Evolutionary conservation across 2,113 vertebrate species (phyloP), one percentile per base, ranked within the genome.

Genomic region (Varanus komodoensis): DNA sequence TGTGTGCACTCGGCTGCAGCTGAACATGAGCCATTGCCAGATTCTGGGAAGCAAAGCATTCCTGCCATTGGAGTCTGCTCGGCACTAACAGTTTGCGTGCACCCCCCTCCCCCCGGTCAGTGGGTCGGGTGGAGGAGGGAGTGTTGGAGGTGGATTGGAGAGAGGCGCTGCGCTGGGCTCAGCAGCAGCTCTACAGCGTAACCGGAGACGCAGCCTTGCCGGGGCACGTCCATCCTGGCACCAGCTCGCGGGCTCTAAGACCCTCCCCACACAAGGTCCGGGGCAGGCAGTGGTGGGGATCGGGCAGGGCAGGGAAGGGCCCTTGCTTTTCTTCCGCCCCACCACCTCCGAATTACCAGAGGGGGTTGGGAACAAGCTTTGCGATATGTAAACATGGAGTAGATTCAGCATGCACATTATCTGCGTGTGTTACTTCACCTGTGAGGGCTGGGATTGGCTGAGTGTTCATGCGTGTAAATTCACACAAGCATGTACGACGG

Each of bases 81-180:
- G 48, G 21, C 19, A 75, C 4, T 0, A 3, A 84, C 50, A 1
- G 38, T 44, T n/a, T 54, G 23, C 44, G 1, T 3, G 1, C 4
- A 6, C 25, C 48, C 44, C 25, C 50, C 2, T 23, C 27, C 5
- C 44, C 29, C 67, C 89, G 11, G 12, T 85, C 0, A 0, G 0
- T n/a, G 5, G 2, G 29, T 73, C 32, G 79, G n/a, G 12, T 48
- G 19, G 48, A 78, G 71, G 67, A 3, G 8, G 14, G 8, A 34
- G 29, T 5, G 6, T 54, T 80, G 84, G 27, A 80, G 4, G 73
- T 82, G 75, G 67, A 9, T 50, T 14, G 57, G 73, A 27, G 6
- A 1, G 57, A 21, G 6, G 8, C 1, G 0, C 17, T 19, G 11
- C 29, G 67, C 2, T 64, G 4, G 71, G n/a, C 91, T 80, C 4